Base-by-base conservation (phyloP, 2,888 invertebrate species). In the Coremacera marginata region DNA sequence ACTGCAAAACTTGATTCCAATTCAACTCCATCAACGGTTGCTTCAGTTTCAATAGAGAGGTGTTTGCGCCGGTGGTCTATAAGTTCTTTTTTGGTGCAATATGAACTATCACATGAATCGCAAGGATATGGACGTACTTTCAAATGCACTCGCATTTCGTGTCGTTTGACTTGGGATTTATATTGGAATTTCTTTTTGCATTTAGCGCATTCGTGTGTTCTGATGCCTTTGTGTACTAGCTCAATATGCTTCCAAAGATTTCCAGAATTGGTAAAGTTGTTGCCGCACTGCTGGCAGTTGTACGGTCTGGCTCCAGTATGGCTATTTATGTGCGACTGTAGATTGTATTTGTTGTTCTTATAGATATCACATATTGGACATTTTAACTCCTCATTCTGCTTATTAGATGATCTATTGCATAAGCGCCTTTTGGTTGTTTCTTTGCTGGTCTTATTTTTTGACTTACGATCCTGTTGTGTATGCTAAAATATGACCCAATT, bases 231-330 rank as follows among this genome's bases (percentile, higher is more conserved):
- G 27, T 73, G 73, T 27, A 63, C 31, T 9, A 73, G 34, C 52
- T 63, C 63, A 27, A 63, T 63, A 31, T 73, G 63, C 27, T 73
- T 73, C 63, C 62, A 62, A 14, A 73, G 63, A 51, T 73, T 73
- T n/a, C 73, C 63, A 9, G 73, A 73, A 63, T 63, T 73, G 2
- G 62, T 73, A 27, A 62, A 73, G 49, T 73, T 44, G 9, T 73
- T 73, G 7, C 73, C 73, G 14, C 63, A 63, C 27, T 27, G 51
- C 25, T 27, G 49, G 4, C 73, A 73, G 27, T 63, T 63, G 31
- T 73, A 63, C 7, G 63, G 63, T 14, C 72, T 34, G 0, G 49
- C 62, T 14, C 62, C 62, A 3, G 72, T 72, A 72, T 72, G 72
- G 14, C 72, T 62, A n/a, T 72, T 72, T 5, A 72, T 60, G n/a